Base-by-base conservation (phyloP, 1,140 invertebrate genomes). In the Stenopsyche tienmushanensis region DNA sequence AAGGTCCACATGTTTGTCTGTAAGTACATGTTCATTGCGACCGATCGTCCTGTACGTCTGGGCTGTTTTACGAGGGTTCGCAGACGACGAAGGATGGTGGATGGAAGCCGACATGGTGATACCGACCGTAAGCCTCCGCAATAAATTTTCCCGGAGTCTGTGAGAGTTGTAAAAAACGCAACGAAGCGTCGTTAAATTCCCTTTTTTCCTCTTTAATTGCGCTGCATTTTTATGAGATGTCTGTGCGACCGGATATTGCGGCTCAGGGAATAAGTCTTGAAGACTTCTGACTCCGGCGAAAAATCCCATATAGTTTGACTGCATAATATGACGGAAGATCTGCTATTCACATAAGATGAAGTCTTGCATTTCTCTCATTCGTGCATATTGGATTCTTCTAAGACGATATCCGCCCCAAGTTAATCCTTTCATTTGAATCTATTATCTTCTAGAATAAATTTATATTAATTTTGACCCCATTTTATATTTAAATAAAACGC, bases 151-250 rank as follows among this genome's bases (percentile, higher is more conserved):
- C 64, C 41, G 39, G 26, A 59, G 52, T 62, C 64, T 62, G 58
- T 69, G 49, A 53, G 24, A 52, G 64, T 29, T 55, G 64, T 69
- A 69, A 69, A 69, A 65, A 69, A 69, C 60, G 67, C 67, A 69
- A 50, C 60, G 52, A 47, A 64, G 60, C 67, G 59, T 64, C 67
- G 67, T 69, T 66, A 25, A 23, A 49, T 64, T 66, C 52, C 15
- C 26, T 69, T 65, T 57, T 69, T 66, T 54, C 59, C 52, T 69
- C 65, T 69, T 69, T 69, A 69, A 69, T 69, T 69, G 64, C 67
- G 53, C 64, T 62, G 67, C 67, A 69, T 62, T 69, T 69, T 69
- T 69, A 69, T 65, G 67, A 69, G 67, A 66, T 45, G 58, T 67
- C 63, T 57, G 21, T 42, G 34, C 26, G 25, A 26, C 21, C 18